A percentile compares a stretch with the other conserved stretches of the same genome.
These are phyloP conservation scores for Protosalanx chinensis DNA, from an alignment of 2,797 vertebrate genomes.

Conservation along the genomic window DNA sequence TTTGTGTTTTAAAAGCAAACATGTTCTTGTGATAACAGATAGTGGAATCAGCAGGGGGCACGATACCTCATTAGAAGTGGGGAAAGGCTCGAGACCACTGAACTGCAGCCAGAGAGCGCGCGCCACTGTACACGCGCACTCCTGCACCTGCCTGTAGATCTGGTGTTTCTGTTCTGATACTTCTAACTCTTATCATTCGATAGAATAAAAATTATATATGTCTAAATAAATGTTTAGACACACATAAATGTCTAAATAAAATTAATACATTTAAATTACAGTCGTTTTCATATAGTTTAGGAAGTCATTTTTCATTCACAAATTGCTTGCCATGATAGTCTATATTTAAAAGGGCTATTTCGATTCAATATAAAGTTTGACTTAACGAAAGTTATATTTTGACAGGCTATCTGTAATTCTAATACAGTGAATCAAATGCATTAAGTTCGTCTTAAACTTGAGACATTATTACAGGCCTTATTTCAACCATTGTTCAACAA, in stretches of 20 bases:
- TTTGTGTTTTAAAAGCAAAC: constrained; percentile 10
- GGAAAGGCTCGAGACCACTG: constrained; percentile 29
- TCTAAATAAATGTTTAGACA: too few species aligned
- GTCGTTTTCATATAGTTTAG: neutral
- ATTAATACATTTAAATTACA: neutral
- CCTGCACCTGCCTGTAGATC: constrained; percentile 20
- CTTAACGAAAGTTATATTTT: neutral
- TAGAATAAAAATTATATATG: too few species aligned
- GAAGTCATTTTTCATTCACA: neutral
- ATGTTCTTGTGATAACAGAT: neutral
- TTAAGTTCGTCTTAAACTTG: neutral
- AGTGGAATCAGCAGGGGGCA: neutral
- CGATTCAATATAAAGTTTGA: neutral
- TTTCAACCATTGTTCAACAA: neutral
- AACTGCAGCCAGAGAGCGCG: constrained; percentile 35
- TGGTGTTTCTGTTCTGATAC: neutral
- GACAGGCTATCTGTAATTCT: neutral
- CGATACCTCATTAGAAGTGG: neutral
- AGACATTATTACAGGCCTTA: neutral
- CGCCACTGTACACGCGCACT: constrained; percentile 40
- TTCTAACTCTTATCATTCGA: neutral
- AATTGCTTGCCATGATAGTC: neutral
- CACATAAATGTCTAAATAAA: too few species aligned
- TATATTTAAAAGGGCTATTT: neutral
- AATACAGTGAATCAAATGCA: neutral